Percentiles rank a stretch among this genome's conserved stretches.
Conservation (phyloP, 1,140 invertebrate genomes). For the Armadillidium nasatum region DNA sequence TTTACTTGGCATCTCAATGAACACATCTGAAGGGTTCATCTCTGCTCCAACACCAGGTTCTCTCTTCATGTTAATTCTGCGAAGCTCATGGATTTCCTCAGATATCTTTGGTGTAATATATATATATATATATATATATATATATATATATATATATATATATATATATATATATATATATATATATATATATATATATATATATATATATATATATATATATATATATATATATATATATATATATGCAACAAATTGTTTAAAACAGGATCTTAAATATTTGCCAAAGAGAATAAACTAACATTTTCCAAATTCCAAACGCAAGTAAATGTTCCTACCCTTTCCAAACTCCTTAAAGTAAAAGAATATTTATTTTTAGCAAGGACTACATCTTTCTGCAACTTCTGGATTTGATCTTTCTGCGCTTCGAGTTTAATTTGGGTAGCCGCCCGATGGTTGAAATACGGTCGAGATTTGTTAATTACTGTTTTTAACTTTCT, state of each 20-base stretch:
- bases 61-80: conserved; percentile 4
- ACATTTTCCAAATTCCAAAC: too few species aligned
- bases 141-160: too few species aligned
- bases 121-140: not conserved
- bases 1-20: not conserved
- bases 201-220: too few species aligned
- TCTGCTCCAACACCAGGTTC: not conserved
- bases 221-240: not conserved
- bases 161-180: not conserved
- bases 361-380: not conserved
- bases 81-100: not conserved
- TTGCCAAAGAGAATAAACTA: too few species aligned
- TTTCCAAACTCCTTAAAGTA: not conserved
- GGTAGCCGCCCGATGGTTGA: not conserved
- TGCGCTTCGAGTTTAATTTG: not conserved
- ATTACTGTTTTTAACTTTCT: not conserved
- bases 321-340: not conserved
- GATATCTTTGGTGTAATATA: not conserved
- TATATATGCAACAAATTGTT: too few species aligned
- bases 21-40: not conserved
- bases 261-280: too few species aligned
- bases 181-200: too few species aligned
- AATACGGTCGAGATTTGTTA: not conserved
- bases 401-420: not conserved
- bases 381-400: not conserved